phyloP scores from a whole-genome alignment of 2,888 invertebrate species.

The Dasysyrphus tricinctus region DNA sequence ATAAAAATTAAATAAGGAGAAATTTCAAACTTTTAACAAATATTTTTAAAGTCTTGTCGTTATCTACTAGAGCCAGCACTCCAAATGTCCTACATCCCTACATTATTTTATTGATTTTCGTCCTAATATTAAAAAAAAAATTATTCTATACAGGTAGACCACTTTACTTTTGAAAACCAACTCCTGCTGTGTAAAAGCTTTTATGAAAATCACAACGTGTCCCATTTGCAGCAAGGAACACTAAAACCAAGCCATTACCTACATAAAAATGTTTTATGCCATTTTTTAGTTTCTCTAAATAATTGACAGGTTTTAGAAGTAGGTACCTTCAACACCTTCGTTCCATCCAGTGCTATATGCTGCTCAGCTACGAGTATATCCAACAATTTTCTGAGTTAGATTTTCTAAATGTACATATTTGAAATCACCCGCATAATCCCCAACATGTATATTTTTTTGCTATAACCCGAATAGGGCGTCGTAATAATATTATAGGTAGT shows the following conservation, averaged over 20 bases:
- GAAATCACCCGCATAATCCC: constrained; percentile 16
- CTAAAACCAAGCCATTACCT: constrained; percentile 23
- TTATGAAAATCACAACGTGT: constrained; percentile 17
- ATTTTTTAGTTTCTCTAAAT: constrained; percentile 30
- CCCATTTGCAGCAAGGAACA: neutral
- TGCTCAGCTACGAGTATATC: neutral
- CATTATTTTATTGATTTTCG: constrained; percentile 7
- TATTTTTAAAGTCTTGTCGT: too few species aligned
- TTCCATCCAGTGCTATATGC: neutral
- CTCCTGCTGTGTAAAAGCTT: constrained; percentile 6
- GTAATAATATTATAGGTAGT: neutral
- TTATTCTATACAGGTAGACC: neutral
- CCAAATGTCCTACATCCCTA: neutral
- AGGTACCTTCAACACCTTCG: constrained; percentile 28
- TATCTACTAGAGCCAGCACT: too few species aligned
- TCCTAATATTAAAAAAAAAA: neutral
- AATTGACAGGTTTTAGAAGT: constrained; percentile 33
- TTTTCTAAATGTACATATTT: constrained; percentile 17
- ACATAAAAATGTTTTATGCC: constrained; percentile 34
- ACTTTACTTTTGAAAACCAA: neutral
- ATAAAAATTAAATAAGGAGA: too few species aligned
- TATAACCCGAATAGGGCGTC: constrained; percentile 5
- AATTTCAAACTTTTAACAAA: too few species aligned
- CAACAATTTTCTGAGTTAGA: constrained; percentile 2
- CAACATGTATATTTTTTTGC: neutral